phyloP scores from a whole-genome alignment of 2,113 vertebrate species.

The Caranx melampygus region DNA sequence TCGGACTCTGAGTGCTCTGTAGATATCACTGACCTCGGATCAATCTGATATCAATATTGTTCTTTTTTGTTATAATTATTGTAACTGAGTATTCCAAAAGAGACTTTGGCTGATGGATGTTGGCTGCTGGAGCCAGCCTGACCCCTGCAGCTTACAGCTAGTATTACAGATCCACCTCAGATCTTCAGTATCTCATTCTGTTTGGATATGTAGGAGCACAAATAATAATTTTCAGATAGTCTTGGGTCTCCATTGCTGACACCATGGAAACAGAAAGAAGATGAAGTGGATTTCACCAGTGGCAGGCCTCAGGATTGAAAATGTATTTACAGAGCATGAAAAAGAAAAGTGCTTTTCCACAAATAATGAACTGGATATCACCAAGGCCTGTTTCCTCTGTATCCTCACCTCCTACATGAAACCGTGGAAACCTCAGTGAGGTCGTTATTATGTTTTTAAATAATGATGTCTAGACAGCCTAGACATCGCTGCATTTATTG shows the following conservation, averaged over 20 bases:
- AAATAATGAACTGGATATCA: neutral
- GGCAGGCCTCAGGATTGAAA: neutral
- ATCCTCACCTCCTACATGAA: neutral
- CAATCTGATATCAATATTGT: neutral
- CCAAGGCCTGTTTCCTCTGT: neutral
- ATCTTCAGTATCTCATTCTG: neutral
- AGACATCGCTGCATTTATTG: neutral
- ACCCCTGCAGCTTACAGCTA: constrained; percentile 62
- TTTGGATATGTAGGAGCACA: neutral
- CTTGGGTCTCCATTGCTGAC: neutral
- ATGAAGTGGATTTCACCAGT: neutral
- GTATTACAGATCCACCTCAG: constrained; percentile 41
- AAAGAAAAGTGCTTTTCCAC: neutral
- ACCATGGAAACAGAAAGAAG: neutral
- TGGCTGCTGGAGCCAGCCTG: constrained; percentile 56
- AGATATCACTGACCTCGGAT: neutral
- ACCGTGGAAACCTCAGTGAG: neutral
- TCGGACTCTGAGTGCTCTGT: neutral
- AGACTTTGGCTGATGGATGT: constrained; percentile 25
- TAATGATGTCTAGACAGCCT: neutral
- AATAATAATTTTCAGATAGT: neutral
- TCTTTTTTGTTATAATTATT: neutral
- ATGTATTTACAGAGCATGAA: neutral
- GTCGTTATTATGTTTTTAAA: neutral
- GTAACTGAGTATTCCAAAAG: neutral